These are phyloP conservation scores for Anastrepha obliqua DNA, from an alignment of 1,140 invertebrate species.

Conservation along the genomic window DNA sequence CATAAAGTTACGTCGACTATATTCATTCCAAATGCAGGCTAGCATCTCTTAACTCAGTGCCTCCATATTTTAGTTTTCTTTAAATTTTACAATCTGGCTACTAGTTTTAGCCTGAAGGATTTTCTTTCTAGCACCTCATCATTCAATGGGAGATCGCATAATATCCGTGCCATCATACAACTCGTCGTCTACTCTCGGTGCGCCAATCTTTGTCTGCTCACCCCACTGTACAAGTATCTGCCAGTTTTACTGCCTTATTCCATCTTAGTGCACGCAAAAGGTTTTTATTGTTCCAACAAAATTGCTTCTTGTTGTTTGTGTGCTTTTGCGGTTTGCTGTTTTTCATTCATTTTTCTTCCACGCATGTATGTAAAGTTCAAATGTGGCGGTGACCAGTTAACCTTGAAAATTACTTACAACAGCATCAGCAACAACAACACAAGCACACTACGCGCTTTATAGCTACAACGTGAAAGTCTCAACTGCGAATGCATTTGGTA, in stretches of 20 bases:
- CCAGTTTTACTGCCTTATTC: neutral
- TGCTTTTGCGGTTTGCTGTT: slow-evolving; percentile 30
- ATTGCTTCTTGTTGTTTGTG: neutral
- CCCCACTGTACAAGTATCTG: neutral
- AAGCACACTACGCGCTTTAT: neutral
- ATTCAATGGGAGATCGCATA: no score
- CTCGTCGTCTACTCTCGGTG: no score
- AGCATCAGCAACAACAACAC: slow-evolving; percentile 8
- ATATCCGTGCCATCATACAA: no score
- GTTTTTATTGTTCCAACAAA: slow-evolving; percentile 50
- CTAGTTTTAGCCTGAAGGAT: no score
- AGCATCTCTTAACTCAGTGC: no score
- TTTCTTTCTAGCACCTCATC: no score
- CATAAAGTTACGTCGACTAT: no score
- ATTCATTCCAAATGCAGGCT: no score
- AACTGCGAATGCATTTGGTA: neutral
- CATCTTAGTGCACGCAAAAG: neutral
- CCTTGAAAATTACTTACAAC: slow-evolving; percentile 44
- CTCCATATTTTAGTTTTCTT: no score
- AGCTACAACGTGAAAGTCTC: neutral
- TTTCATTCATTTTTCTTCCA: slow-evolving; percentile 24
- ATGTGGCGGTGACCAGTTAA: slow-evolving; percentile 54
- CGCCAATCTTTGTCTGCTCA: neutral
- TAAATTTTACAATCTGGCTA: no score
- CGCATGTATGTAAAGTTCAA: slow-evolving; percentile 53